Base-by-base conservation (phyloP, 2,888 invertebrate species). In the Odontothrips loti region DNA sequence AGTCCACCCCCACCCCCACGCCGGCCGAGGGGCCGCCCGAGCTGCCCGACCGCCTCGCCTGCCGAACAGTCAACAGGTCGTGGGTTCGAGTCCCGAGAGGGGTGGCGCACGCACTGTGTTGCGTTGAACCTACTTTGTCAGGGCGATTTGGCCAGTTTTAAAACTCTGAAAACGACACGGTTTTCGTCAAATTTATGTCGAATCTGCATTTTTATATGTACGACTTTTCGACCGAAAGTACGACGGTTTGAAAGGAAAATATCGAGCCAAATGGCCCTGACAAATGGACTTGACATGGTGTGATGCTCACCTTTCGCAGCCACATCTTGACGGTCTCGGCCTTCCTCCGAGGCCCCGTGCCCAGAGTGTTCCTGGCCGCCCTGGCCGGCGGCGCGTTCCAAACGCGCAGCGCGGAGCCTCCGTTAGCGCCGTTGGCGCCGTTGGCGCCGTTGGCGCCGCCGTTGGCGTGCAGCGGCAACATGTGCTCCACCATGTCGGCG, bases 301-400 rank as follows among this genome's bases (percentile, higher is more conserved):
- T 58, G 17, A 12, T 15, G 17, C 10, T 86, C 80, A 87, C 87
- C 82, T 86, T 87, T 83, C 87, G 85, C 17, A 88, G 84, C 87
- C 87, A 87, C 81, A 87, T 85, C 83, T 87, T 87, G 79, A 87
- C 86, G 17, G 82, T 29, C 80, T 81, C n/a, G 79, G 81, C 23
- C 48, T 79, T 48, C 48, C 51, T 79, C 47, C 79, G 29, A 20
- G 78, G 79, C 11, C 27, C 47, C 23, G 68, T 82, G 23, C 58
- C 80, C n/a, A 78, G 79, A 29, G 58, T 75, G 11, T 47, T 43
- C 48, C 79, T 12, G 75, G 82, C 78, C 83, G 80, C 82, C 82
- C 75, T 81, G 82, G 83, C 47, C 82, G 82, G 12, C 82, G 80
- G 82, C 23, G 68, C 27, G 68, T 75, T 75, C 68, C 68, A 75